Conservation (phyloP, 2,888 invertebrate species). For the Nineta flava region DNA sequence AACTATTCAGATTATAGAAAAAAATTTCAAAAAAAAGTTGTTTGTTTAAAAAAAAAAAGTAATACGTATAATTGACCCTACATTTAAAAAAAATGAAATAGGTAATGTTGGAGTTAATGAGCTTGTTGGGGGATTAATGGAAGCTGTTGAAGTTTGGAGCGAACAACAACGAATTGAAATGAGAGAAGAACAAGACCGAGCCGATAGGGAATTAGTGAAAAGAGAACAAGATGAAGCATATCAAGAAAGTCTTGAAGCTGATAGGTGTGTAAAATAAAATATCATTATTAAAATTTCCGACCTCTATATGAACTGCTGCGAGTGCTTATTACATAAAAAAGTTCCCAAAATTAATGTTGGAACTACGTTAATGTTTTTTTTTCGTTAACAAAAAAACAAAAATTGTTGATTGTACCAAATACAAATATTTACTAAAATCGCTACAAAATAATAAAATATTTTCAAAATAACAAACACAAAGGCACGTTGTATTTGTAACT, state of each 20-base stretch:
- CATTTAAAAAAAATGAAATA: constrained; percentile 17
- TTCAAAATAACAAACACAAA: no score
- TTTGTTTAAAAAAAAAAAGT: no score
- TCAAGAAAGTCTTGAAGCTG: constrained; percentile 72
- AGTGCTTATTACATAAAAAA: background rate
- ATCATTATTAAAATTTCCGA: background rate
- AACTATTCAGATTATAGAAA: no score
- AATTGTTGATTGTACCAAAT: no score
- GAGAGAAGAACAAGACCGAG: constrained; percentile 72
- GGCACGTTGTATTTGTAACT: no score
- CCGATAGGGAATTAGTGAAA: constrained; percentile 77
- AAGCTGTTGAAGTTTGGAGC: constrained; percentile 71
- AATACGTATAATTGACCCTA: background rate
- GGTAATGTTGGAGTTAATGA: constrained; percentile 82
- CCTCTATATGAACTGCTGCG: no score
- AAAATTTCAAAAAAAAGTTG: no score
- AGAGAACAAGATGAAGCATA: constrained; percentile 90
- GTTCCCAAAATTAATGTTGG: background rate
- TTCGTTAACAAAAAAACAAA: no score
- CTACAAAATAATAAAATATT: no score
- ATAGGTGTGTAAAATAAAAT: constrained; percentile 35
- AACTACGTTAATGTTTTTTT: background rate
- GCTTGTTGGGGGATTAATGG: constrained; percentile 70
- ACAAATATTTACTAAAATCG: no score
- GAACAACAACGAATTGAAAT: constrained; percentile 65